Conservation (phyloP, 2,797 vertebrate species). For the Lerista edwardsae region DNA sequence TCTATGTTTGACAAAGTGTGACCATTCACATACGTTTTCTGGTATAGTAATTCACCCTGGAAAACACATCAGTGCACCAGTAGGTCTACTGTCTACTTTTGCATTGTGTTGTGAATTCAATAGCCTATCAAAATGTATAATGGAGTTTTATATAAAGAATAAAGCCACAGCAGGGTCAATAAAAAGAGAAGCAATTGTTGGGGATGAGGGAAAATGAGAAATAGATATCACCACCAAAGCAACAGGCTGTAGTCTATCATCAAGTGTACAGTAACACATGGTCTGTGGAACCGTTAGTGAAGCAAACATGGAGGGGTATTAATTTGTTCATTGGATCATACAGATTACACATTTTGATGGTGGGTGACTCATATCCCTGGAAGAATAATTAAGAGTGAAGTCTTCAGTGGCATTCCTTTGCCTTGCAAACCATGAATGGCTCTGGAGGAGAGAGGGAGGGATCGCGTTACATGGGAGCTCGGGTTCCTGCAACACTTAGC, state of each 20-base stretch:
- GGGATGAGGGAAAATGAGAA: neutral
- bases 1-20: neutral
- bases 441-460: too few relatives aligned
- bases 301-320: neutral
- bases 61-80: neutral
- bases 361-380: neutral
- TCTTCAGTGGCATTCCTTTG: too few relatives aligned
- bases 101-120: neutral
- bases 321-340: neutral
- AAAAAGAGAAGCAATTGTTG: neutral
- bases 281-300: neutral
- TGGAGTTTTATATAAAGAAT: neutral
- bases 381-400: neutral
- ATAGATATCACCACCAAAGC: neutral
- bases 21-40: neutral
- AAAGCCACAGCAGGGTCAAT: neutral
- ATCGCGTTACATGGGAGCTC: too few relatives aligned
- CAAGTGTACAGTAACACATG: neutral
- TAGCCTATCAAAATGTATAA: neutral
- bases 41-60: neutral
- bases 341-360: neutral
- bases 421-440: too few relatives aligned
- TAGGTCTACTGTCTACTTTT: neutral
- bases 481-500: too few relatives aligned
- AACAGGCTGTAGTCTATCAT: neutral